Percentiles rank a stretch among this genome's conserved stretches.
phyloP scores from a whole-genome alignment of 2,888 invertebrate species.

The Patella caerulea region DNA sequence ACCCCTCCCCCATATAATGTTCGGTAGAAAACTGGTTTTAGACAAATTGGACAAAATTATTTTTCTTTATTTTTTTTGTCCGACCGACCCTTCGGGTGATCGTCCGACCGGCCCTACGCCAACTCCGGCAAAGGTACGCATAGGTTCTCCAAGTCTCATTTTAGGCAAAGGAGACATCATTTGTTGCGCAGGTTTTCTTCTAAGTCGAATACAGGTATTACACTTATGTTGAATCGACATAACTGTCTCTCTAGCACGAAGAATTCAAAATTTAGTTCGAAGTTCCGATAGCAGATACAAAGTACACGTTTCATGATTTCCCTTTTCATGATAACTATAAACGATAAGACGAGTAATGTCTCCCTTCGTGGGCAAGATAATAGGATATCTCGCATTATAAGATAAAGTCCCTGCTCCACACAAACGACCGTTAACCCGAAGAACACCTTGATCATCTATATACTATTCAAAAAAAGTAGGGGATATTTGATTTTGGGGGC shows the following conservation, averaged over 20 bases:
- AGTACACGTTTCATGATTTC: conserved; percentile 22
- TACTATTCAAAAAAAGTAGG: too few species aligned
- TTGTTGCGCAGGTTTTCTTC: conserved; percentile 22
- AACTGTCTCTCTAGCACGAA: conserved; percentile 30
- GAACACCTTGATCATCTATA: background rate
- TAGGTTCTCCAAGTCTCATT: conserved; percentile 16
- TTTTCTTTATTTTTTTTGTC: too few species aligned
- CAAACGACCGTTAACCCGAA: background rate
- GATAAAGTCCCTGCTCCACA: conserved; percentile 11
- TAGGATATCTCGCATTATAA: conserved; percentile 24
- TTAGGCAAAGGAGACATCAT: conserved; percentile 31
- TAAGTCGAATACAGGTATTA: conserved; percentile 17
- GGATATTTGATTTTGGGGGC: too few species aligned
- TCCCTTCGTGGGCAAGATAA: conserved; percentile 30
- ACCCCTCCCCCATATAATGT: too few species aligned
- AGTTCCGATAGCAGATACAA: conserved; percentile 23
- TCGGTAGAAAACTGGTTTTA: too few species aligned
- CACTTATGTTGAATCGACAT: conserved; percentile 23
- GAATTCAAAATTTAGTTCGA: conserved; percentile 29
- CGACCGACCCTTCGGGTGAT: too few species aligned
- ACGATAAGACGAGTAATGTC: conserved; percentile 29
- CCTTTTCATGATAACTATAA: conserved; percentile 21
- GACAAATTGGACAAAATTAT: too few species aligned
- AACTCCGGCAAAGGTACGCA: conserved; percentile 33
- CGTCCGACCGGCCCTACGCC: too few species aligned